A percentile compares a stretch with the other conserved stretches of the same genome.
These are phyloP conservation scores for Leucophenga varia DNA, from an alignment of 1,140 invertebrate species.

Conservation along the genomic window DNA sequence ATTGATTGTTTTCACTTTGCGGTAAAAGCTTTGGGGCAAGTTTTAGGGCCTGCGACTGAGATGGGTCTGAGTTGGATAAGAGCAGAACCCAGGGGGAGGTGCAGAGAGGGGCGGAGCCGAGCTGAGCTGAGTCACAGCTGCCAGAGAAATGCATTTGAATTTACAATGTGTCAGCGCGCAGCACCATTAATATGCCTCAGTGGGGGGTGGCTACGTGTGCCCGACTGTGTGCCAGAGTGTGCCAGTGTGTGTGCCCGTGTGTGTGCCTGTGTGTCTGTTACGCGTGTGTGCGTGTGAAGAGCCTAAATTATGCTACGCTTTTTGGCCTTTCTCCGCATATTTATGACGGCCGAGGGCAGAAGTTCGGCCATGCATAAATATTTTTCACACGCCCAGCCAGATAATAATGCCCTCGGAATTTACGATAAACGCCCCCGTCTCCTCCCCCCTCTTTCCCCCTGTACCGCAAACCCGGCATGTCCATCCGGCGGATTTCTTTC, in stretches of 20 bases:
- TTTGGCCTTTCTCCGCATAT: constrained; percentile 22
- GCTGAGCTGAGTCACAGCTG: constrained; percentile 19
- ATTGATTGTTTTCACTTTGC: constrained; percentile 52
- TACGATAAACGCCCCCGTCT: constrained; percentile 45
- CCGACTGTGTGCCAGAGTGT: constrained; percentile 1
- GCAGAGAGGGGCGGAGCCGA: not conserved
- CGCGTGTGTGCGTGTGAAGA: constrained; percentile 4
- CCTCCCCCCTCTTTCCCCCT: no score
- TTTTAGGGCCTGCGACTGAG: constrained; percentile 7
- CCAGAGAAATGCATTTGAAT: constrained; percentile 50
- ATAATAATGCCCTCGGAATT: constrained; percentile 47
- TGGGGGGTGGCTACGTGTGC: no score
- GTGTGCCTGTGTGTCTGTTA: constrained; percentile 2
- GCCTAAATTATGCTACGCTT: constrained; percentile 23
- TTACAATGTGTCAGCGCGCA: constrained; percentile 43
- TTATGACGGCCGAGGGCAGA: constrained; percentile 30
- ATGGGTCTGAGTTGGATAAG: constrained; percentile 10
- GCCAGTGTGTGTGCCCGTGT: not conserved
- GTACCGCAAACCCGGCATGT: no score
- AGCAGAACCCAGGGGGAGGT: no score
- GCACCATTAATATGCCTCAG: constrained; percentile 42
- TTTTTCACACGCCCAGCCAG: constrained; percentile 37
- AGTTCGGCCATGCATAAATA: constrained; percentile 43
- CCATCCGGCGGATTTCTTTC: constrained; percentile 30
- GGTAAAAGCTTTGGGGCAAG: constrained; percentile 34